Evolutionary conservation across 2,797 vertebrate genomes (phyloP).

Genomic region (Melanogrammus aeglefinus): DNA sequence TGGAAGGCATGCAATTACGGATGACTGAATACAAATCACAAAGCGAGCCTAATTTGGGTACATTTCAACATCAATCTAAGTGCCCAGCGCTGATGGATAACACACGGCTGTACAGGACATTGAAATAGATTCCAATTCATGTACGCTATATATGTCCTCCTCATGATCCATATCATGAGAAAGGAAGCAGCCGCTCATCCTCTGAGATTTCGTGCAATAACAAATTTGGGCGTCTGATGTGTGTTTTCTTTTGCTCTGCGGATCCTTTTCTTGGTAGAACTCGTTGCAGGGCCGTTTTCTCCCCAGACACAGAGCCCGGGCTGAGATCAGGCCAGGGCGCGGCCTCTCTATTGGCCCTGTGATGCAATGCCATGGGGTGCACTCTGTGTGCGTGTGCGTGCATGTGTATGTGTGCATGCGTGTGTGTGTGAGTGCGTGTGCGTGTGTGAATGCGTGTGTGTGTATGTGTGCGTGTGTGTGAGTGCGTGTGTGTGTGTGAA

Average conservation of each 20-base stretch:
- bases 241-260: slow-evolving; percentile 26
- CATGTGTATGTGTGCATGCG: background rate
- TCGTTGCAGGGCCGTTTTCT: slow-evolving; percentile 39
- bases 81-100: slow-evolving; percentile 32
- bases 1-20: slow-evolving; percentile 49
- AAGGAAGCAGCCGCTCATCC: slow-evolving; percentile 10
- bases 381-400: slow-evolving; percentile 20
- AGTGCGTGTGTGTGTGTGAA: background rate
- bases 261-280: slow-evolving; percentile 25
- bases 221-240: slow-evolving; percentile 27
- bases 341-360: slow-evolving; percentile 50
- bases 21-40: slow-evolving; percentile 43
- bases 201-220: slow-evolving; percentile 32
- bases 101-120: slow-evolving; percentile 8
- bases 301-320: slow-evolving; percentile 37
- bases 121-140: slow-evolving; percentile 18
- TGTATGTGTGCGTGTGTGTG: slow-evolving; percentile 41
- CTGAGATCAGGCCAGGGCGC: slow-evolving; percentile 43
- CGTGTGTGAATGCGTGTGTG: too few relatives aligned
- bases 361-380: slow-evolving; percentile 72
- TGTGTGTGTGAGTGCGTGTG: too few relatives aligned
- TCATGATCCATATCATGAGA: slow-evolving; percentile 4
- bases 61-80: slow-evolving; percentile 40
- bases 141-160: slow-evolving; percentile 4
- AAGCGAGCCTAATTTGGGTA: slow-evolving; percentile 41